Percentiles rank a stretch among this genome's conserved stretches.
Conservation (phyloP, 2,113 vertebrate genomes). For the human region GRCh38 chr6:107565001-107565500, state of each 20-base stretch:
- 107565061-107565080: not conserved
- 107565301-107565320: not conserved
- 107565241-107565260: not conserved
- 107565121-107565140: not conserved
- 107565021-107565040: not conserved
- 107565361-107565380: not conserved
- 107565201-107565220: not conserved
- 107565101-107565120: conserved; percentile 24
- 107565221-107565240: not conserved
- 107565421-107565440: not conserved
- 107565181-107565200: not conserved
- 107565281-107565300: not conserved
- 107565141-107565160: not conserved
- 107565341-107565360: not conserved
- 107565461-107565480: not conserved
- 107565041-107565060: not conserved
- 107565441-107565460: not conserved
- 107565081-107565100: not conserved
- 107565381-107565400: not conserved
- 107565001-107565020: conserved; percentile 34
- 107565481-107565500: not conserved
- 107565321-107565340: not conserved
- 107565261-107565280: not conserved
- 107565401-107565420: not conserved
- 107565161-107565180: not conserved